Evolutionary conservation across 2,113 vertebrate genomes (phyloP).

Genomic region (human): DNA sequence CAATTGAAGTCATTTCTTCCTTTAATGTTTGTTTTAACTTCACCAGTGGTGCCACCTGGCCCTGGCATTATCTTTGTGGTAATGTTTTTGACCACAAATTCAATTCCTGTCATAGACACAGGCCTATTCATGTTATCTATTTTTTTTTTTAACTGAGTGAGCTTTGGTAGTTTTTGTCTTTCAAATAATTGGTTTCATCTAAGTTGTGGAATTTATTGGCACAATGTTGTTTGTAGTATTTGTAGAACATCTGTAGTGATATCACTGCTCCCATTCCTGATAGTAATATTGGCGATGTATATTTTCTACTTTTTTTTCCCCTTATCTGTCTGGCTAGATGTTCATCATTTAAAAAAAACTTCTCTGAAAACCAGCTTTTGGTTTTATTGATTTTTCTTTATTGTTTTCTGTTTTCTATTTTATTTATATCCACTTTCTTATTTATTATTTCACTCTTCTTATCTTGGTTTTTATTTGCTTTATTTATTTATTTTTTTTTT

Average conservation of each 20-base stretch:
- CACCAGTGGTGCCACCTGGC: background rate
- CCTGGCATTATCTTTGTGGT: background rate
- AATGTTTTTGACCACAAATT: background rate
- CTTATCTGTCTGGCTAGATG: background rate
- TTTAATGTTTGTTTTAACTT: background rate
- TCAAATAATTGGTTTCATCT: background rate
- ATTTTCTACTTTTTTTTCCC: background rate
- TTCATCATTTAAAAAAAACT: background rate
- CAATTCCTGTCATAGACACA: background rate
- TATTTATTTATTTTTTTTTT: background rate
- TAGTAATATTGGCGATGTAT: background rate
- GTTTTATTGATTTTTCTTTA: slow-evolving; percentile 1
- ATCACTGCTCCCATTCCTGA: background rate
- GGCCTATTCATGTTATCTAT: background rate
- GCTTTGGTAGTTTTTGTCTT: background rate
- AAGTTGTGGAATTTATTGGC: background rate
- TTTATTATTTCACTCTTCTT: background rate
- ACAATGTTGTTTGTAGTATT: background rate
- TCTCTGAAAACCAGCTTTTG: background rate
- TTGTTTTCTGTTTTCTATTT: slow-evolving; percentile 7
- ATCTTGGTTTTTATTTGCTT: background rate
- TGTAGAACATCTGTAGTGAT: background rate
- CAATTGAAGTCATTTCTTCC: background rate
- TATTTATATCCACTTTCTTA: background rate
- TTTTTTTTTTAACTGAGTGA: background rate